Evolutionary conservation across 2,113 vertebrate species (phyloP).

Genomic region (Megatriorchis doriae): DNA sequence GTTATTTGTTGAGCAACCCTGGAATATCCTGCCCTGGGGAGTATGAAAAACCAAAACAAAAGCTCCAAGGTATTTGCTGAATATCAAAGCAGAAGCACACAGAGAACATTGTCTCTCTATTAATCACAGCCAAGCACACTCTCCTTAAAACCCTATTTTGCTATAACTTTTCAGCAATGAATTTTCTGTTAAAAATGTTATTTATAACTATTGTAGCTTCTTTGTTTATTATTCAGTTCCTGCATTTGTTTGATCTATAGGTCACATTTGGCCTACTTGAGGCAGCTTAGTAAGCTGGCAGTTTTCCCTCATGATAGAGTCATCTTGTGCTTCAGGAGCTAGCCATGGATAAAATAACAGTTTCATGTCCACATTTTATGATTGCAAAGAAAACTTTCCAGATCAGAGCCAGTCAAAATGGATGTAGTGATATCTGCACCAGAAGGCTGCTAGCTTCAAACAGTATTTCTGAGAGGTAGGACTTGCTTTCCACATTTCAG

Average conservation of each 20-base stretch:
- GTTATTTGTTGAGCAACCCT: constrained; percentile 50
- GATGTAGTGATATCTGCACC: not conserved
- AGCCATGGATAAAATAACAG: not conserved
- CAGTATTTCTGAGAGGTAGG: not conserved
- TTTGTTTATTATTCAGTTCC: not conserved
- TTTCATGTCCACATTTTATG: not conserved
- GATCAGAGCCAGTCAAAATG: not conserved
- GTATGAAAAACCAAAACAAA: constrained; percentile 39
- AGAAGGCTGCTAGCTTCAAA: not conserved
- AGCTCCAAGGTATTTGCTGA: constrained; percentile 44
- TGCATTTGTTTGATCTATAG: not conserved
- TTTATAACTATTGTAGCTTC: not conserved
- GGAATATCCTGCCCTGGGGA: constrained; percentile 51
- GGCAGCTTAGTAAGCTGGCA: not conserved
- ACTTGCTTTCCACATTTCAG: not conserved
- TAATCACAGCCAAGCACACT: not conserved
- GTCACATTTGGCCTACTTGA: not conserved
- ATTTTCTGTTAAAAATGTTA: not conserved
- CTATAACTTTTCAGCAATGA: not conserved
- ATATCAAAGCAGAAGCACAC: constrained; percentile 42
- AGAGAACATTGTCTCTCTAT: not conserved
- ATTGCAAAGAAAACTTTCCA: constrained; percentile 1
- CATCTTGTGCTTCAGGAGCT: constrained; percentile 3
- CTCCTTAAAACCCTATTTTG: not conserved
- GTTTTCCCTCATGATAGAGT: not conserved